Percentiles rank a stretch among this genome's conserved stretches.
phyloP scores from a whole-genome alignment of 2,797 vertebrate species.

The Malacoctenus gilli region DNA sequence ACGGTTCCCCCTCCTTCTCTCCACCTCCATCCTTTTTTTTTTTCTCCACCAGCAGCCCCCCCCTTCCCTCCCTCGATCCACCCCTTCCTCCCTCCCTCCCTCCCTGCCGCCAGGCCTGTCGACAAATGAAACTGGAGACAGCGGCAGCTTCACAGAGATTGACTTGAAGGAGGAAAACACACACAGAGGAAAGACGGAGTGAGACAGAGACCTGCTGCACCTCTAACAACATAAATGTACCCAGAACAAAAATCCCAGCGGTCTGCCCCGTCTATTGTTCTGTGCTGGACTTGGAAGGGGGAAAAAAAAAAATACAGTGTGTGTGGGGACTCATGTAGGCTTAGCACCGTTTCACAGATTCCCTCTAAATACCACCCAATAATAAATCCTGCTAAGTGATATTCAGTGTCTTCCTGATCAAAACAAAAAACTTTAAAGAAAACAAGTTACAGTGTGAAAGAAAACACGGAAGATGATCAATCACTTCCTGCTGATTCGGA shows the following conservation, averaged over 20 bases:
- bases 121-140: conserved; percentile 75
- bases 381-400: conserved; percentile 8
- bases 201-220: conserved; percentile 54
- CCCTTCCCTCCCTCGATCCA: not conserved
- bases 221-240: conserved; percentile 60
- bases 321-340: too few relatives aligned
- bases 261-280: conserved; percentile 45
- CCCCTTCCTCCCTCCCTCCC: conserved; percentile 8
- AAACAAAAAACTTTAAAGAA: not conserved
- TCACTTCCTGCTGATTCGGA: conserved; percentile 70
- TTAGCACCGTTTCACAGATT: conserved; percentile 18
- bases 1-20: conserved; percentile 62
- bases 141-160: conserved; percentile 63
- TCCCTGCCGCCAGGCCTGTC: conserved; percentile 54
- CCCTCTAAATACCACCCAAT: conserved; percentile 11
- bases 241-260: conserved; percentile 42
- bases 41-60: conserved; percentile 21
- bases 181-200: conserved; percentile 46
- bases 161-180: conserved; percentile 69
- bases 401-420: conserved; percentile 22
- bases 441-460: too few relatives aligned
- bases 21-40: conserved; percentile 44
- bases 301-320: conserved; percentile 6
- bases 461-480: conserved; percentile 51
- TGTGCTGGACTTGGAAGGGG: not conserved